Evolutionary conservation across 2,113 vertebrate species (phyloP).

Genomic region (Acanthochromis polyacanthus): DNA sequence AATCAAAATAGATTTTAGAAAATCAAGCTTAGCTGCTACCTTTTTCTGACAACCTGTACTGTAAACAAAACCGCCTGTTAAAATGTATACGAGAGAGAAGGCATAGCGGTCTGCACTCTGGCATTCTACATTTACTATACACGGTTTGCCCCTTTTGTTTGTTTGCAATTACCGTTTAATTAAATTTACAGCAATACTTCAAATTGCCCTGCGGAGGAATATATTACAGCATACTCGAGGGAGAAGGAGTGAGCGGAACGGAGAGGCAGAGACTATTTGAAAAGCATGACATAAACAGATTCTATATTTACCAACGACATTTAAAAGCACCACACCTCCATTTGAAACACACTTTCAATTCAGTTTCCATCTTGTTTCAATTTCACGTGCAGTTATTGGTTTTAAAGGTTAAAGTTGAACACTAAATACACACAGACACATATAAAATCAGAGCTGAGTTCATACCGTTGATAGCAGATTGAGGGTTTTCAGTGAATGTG

Average conservation of each 20-base stretch:
- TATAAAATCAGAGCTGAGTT: background rate
- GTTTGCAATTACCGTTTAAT: conserved; percentile 72
- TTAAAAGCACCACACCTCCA: conserved; percentile 19
- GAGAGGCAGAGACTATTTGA: conserved; percentile 41
- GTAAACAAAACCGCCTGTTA: conserved; percentile 50
- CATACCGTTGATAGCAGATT: conserved; percentile 60
- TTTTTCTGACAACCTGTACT: background rate
- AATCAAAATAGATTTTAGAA: conserved; percentile 23
- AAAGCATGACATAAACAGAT: conserved; percentile 49
- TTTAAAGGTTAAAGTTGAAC: conserved; percentile 25
- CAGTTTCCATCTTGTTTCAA: background rate
- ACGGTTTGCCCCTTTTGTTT: conserved; percentile 51
- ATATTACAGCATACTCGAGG: conserved; percentile 39
- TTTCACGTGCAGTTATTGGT: conserved; percentile 12
- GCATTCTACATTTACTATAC: conserved; percentile 31
- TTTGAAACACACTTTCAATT: conserved; percentile 9
- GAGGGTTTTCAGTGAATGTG: conserved; percentile 17
- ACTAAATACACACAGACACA: background rate
- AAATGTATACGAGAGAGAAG: conserved; percentile 23
- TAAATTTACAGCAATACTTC: conserved; percentile 63
- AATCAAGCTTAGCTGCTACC: conserved; percentile 6
- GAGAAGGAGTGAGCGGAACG: conserved; percentile 35
- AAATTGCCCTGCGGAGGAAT: conserved; percentile 65
- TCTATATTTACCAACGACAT: conserved; percentile 43
- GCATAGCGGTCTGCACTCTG: conserved; percentile 26